Percentiles rank a stretch among this genome's conserved stretches.
Conservation (phyloP, 64 coral and sea anemone species). For the Trachythela sp. region DNA sequence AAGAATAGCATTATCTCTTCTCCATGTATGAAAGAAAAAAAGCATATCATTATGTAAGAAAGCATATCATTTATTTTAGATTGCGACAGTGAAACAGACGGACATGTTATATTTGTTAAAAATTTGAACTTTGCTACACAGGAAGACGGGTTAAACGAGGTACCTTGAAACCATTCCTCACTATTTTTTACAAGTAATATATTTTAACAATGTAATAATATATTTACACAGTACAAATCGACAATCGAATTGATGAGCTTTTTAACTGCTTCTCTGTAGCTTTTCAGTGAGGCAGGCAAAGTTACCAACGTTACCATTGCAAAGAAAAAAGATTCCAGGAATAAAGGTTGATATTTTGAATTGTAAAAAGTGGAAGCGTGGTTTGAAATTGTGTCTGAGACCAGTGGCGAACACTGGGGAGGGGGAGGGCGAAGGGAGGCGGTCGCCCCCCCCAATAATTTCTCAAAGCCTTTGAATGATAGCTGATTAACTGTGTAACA, state of each 20-base stretch:
- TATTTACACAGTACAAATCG: too few relatives aligned
- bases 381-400: not conserved
- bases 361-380: not conserved
- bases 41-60: too few relatives aligned
- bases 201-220: too few relatives aligned
- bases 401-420: too few relatives aligned
- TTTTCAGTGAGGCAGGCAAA: constrained; percentile 56
- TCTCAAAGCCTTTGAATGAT: too few relatives aligned
- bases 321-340: constrained; percentile 86
- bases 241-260: too few relatives aligned
- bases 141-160: constrained; percentile 76
- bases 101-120: constrained; percentile 78
- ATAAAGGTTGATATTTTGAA: constrained; percentile 51
- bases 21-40: too few relatives aligned
- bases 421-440: too few relatives aligned
- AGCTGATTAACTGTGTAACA: too few relatives aligned
- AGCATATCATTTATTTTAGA: not conserved
- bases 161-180: not conserved
- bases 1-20: not conserved
- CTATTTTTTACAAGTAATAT: not conserved
- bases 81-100: constrained; percentile 47
- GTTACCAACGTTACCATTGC: constrained; percentile 68
- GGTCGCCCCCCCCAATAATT: too few relatives aligned
- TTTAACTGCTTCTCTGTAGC: constrained; percentile 25
- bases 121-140: constrained; percentile 84